Evolutionary conservation across 2,113 vertebrate genomes (phyloP).

Genomic region (Pteropus alecto): DNA sequence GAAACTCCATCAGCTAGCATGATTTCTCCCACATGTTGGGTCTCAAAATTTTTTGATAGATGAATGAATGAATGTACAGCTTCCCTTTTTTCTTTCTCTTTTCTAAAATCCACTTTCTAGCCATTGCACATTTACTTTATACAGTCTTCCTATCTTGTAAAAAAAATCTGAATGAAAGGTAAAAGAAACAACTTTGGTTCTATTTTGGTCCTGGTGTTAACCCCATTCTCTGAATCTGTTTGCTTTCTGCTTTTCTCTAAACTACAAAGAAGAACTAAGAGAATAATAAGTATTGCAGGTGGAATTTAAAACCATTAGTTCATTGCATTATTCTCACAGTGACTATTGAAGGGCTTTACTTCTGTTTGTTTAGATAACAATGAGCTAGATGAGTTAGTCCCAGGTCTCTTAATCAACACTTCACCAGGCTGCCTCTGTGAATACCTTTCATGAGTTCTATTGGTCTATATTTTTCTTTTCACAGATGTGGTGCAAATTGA

Average conservation of each 20-base stretch:
- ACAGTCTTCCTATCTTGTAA: background rate
- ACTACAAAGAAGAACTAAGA: background rate
- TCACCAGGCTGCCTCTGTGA: background rate
- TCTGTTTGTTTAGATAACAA: background rate
- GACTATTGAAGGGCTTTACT: background rate
- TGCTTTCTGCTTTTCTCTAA: background rate
- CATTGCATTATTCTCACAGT: background rate
- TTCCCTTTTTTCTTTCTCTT: background rate
- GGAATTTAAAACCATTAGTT: background rate
- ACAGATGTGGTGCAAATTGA: background rate
- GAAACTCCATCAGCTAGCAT: background rate
- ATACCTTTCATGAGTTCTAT: background rate
- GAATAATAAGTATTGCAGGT: background rate
- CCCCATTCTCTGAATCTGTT: background rate
- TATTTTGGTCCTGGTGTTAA: background rate
- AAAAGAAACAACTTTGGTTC: background rate
- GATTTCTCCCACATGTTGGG: background rate
- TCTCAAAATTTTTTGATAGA: background rate
- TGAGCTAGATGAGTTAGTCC: background rate
- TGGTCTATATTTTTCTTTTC: background rate
- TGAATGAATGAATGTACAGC: background rate
- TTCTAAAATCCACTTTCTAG: background rate
- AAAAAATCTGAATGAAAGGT: background rate
- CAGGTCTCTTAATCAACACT: fast-evolving
- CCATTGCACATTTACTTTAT: background rate